Evolutionary conservation across 2,797 vertebrate genomes (phyloP).

Genomic region (Pseudomugil gertrudae): DNA sequence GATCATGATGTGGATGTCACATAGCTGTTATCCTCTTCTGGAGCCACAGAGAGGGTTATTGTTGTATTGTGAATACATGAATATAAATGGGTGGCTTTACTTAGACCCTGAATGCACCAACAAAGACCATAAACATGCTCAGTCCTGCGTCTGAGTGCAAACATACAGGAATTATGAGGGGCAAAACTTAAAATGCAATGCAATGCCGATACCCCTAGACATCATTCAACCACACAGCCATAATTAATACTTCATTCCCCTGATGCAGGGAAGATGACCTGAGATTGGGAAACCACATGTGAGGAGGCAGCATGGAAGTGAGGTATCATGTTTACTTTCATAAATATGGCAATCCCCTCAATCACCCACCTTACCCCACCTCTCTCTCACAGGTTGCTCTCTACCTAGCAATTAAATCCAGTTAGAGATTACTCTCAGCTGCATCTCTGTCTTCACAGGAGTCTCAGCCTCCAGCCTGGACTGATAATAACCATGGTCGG

Average conservation of each 20-base stretch:
- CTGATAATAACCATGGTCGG: slow-evolving; percentile 78
- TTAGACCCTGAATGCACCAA: slow-evolving; percentile 58
- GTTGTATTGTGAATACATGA: slow-evolving; percentile 70
- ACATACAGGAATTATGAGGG: slow-evolving; percentile 80
- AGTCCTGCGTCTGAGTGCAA: slow-evolving; percentile 77
- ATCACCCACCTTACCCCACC: slow-evolving; percentile 58
- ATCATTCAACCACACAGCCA: slow-evolving; percentile 82
- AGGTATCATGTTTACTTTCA: slow-evolving; percentile 83
- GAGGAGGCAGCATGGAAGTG: slow-evolving; percentile 74
- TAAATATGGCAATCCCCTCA: slow-evolving; percentile 81
- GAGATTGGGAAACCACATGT: slow-evolving; percentile 83
- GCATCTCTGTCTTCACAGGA: slow-evolving; percentile 76
- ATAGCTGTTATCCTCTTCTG: slow-evolving; percentile 53
- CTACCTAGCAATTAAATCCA: slow-evolving; percentile 80
- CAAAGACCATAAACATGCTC: slow-evolving; percentile 73
- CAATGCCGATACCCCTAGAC: slow-evolving; percentile 78
- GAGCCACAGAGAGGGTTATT: slow-evolving; percentile 74
- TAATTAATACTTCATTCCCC: slow-evolving; percentile 87
- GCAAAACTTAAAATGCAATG: slow-evolving; percentile 79
- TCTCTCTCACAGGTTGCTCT: slow-evolving; percentile 26
- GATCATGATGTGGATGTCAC: slow-evolving; percentile 60
- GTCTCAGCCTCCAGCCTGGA: slow-evolving; percentile 75
- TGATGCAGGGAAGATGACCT: slow-evolving; percentile 80
- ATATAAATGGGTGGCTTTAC: slow-evolving; percentile 61
- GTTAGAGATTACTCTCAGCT: slow-evolving; percentile 83